Conservation (phyloP, 2,888 invertebrate species). For the Metopia argyrocephala region DNA sequence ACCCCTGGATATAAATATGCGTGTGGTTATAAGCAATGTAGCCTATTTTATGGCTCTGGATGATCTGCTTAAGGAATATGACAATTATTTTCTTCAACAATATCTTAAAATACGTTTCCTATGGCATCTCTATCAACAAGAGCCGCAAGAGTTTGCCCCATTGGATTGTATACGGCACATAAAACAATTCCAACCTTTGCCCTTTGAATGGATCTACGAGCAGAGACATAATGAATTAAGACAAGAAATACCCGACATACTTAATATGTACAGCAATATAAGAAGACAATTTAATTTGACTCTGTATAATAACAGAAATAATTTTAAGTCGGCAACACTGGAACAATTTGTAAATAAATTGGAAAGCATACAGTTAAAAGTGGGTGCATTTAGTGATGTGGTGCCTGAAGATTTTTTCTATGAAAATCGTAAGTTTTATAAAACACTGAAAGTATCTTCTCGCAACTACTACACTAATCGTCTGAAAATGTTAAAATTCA, state of each 20-base stretch:
- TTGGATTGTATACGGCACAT: conserved; percentile 57
- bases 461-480: conserved; percentile 44
- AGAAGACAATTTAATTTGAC: conserved; percentile 59
- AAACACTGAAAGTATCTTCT: conserved; percentile 22
- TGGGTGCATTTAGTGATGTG: conserved; percentile 57
- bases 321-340: conserved; percentile 44
- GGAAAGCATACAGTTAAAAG: conserved; percentile 56
- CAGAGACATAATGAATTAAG: conserved; percentile 39
- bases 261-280: conserved; percentile 47
- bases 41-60: conserved; percentile 62
- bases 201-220: conserved; percentile 66
- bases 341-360: conserved; percentile 55
- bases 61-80: conserved; percentile 55
- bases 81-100: conserved; percentile 58
- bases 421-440: conserved; percentile 45
- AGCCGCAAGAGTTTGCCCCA: conserved; percentile 53
- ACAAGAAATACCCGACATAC: conserved; percentile 46
- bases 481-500: conserved; percentile 51
- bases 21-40: conserved; percentile 60
- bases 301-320: conserved; percentile 55
- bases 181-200: conserved; percentile 60
- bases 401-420: conserved; percentile 44
- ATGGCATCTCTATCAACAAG: conserved; percentile 55
- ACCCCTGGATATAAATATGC: conserved; percentile 46
- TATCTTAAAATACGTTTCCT: conserved; percentile 66